A percentile compares a stretch with the other conserved stretches of the same genome.
Conservation (phyloP, 2,888 invertebrate species). For the Cerastoderma edule region DNA sequence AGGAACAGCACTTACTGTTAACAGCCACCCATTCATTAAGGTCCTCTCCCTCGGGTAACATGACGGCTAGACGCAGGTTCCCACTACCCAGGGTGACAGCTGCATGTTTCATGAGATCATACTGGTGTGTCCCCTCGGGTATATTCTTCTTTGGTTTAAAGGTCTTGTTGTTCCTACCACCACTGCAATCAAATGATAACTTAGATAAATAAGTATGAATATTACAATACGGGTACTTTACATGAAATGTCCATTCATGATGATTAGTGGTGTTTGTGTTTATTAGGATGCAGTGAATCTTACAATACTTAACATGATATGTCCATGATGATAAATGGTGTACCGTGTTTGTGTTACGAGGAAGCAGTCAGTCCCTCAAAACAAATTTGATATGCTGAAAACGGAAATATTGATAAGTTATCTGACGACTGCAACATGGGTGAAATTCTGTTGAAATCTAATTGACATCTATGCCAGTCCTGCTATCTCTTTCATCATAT, state of each 20-base stretch:
- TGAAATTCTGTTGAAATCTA: no score
- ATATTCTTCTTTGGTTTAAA: constrained; percentile 99
- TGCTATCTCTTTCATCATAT: no score
- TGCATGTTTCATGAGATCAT: constrained; percentile 97
- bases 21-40: constrained; percentile 99
- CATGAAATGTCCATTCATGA: neutral
- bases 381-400: constrained; percentile 7
- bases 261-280: no score
- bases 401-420: no score
- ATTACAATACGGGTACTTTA: neutral
- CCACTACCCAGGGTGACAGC: constrained; percentile 99
- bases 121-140: constrained; percentile 98
- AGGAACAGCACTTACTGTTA: constrained; percentile 91
- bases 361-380: neutral
- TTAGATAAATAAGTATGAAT: neutral
- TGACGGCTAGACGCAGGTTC: constrained; percentile 97
- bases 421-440: no score
- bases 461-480: no score
- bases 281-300: neutral
- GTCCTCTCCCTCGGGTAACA: constrained; percentile 99
- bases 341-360: neutral
- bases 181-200: constrained; percentile 26
- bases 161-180: constrained; percentile 87
- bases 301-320: neutral
- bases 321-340: neutral